A percentile compares a stretch with the other conserved stretches of the same genome.
Evolutionary conservation across 2,888 invertebrate genomes (phyloP).

Genomic region (Calliphora vomitoria): DNA sequence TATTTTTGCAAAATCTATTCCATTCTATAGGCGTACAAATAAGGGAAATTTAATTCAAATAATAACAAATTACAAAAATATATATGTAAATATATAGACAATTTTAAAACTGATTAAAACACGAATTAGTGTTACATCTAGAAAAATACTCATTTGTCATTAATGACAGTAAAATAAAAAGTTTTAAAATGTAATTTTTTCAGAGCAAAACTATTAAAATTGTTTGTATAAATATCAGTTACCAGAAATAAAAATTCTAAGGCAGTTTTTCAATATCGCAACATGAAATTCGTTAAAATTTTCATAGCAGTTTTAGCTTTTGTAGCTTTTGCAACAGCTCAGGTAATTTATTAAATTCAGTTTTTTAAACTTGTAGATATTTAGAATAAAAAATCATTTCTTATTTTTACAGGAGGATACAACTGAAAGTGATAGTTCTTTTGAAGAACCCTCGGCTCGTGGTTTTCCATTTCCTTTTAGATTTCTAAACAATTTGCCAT

Average conservation of each 20-base stretch:
- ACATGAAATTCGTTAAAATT: conserved; percentile 24
- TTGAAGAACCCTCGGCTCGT: neutral
- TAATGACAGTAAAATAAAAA: neutral
- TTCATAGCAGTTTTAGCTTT: conserved; percentile 15
- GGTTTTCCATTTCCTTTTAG: no score
- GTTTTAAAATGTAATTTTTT: neutral
- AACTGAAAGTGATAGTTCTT: neutral
- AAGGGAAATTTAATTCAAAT: no score
- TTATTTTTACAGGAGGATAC: conserved; percentile 18
- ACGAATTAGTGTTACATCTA: neutral
- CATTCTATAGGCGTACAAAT: no score
- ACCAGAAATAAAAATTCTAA: neutral
- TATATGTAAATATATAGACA: no score
- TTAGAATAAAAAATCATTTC: neutral
- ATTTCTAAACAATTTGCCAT: no score
- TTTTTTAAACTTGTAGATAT: no score
- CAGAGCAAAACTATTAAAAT: neutral
- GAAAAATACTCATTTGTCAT: neutral
- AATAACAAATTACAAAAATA: no score
- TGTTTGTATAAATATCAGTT: conserved; percentile 7
- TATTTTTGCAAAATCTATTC: no score
- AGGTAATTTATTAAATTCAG: conserved; percentile 10
- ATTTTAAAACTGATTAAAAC: neutral
- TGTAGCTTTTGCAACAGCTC: conserved; percentile 16
- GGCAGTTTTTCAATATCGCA: neutral